Percentiles rank a stretch among this genome's conserved stretches.
Conservation (phyloP, 53 echinoderm and acorn worm species). For the Pentamera pediparva region DNA sequence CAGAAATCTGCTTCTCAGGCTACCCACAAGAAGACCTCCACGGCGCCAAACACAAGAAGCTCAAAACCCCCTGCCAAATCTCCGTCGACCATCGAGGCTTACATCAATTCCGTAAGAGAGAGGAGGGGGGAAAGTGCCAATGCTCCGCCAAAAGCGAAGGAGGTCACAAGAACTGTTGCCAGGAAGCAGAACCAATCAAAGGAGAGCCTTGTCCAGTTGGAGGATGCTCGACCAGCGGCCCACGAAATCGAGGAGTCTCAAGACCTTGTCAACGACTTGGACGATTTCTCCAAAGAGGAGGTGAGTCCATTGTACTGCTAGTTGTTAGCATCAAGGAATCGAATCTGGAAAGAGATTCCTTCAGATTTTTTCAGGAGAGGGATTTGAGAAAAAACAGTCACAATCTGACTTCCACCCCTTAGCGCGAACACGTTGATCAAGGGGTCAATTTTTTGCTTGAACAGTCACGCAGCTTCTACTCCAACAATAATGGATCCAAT, state of each 20-base stretch:
- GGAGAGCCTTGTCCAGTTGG: not conserved
- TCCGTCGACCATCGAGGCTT: slow-evolving; percentile 2
- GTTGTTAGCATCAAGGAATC: not conserved
- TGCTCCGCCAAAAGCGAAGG: no score
- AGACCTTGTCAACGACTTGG: slow-evolving; percentile 23
- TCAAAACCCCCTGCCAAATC: not conserved
- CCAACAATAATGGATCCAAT: no score
- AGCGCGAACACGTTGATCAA: no score
- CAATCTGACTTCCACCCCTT: no score
- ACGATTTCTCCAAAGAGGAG: slow-evolving; percentile 83
- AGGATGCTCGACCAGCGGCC: not conserved
- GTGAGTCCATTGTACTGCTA: slow-evolving; percentile 31
- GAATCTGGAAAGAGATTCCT: no score
- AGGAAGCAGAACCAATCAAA: not conserved
- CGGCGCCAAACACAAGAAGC: not conserved
- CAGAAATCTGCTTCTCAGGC: not conserved
- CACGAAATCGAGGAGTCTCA: not conserved
- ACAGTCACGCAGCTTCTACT: no score
- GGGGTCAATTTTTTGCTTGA: no score
- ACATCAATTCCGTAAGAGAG: slow-evolving; percentile 14
- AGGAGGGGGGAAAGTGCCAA: not conserved
- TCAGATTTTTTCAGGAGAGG: no score
- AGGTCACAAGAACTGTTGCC: no score
- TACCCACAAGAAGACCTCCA: not conserved
- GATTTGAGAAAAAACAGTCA: no score